Evolutionary conservation across 1,140 invertebrate species (phyloP), one percentile per base, ranked within the genome.

Genomic region (Pinna nobilis): DNA sequence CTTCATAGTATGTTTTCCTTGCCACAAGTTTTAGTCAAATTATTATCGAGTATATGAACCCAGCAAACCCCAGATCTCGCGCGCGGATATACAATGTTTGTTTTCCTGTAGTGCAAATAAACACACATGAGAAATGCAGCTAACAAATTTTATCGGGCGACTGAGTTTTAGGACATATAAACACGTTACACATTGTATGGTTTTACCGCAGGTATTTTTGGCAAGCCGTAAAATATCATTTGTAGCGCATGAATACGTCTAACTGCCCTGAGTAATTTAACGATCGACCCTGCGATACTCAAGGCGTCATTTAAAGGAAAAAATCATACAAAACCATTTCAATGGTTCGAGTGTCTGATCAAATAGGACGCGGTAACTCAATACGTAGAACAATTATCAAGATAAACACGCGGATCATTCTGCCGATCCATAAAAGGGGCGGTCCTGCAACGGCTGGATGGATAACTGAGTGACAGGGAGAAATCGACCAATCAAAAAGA

Each of bases 201-300:
- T n/a, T n/a, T n/a, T n/a, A n/a, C n/a, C n/a, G n/a, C n/a, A n/a
- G n/a, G 33, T 59, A 59, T 59, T 59, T 57, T 59, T 59, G 55
- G 55, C 55, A 35, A 59, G n/a, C 23, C 25, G 25, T 69, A 69
- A 69, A 69, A 37, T 44, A 59, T 33, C 47, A 69, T 69, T 69
- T 57, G 53, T 69, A 35, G 30, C 41, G 55, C 53, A 39, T 60
- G 66, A 59, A 28, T 69, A 55, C 13, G 49, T 69, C 28, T 15
- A 39, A 69, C 37, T 69, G 66, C 66, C 66, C 55, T 28, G 25
- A 23, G 53, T 69, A 69, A 59, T 59, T 59, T 33, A 37, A 55
- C 66, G 41, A 55, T 41, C 28, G 55, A 69, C 55, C 66, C 20
- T 15, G 53, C 55, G 53, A 47, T 57, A 69, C 66, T 51, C 41